A percentile compares a stretch with the other conserved stretches of the same genome.
Evolutionary conservation across 2,797 vertebrate genomes (phyloP).

Genomic region (Sebastes cheni): DNA sequence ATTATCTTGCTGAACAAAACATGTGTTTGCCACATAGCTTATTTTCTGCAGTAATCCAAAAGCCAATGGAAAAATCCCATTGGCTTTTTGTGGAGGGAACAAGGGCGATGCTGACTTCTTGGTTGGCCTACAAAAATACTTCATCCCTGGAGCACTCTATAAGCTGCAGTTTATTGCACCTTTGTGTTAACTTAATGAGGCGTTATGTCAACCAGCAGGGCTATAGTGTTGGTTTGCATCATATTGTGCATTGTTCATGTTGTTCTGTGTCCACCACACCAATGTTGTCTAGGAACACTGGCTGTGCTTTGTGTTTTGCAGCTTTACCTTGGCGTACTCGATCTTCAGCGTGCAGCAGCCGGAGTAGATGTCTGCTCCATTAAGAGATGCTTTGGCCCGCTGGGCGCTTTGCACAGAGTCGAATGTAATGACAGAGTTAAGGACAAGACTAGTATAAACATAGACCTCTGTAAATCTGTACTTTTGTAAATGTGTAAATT

Average conservation of each 20-base stretch:
- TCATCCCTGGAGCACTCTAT: no score
- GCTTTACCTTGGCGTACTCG: conserved; percentile 93
- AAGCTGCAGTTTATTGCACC: no score
- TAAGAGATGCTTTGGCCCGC: conserved; percentile 94
- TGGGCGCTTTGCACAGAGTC: conserved; percentile 97
- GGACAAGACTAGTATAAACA: conserved; percentile 24
- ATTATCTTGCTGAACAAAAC: no score
- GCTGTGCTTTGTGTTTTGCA: neutral
- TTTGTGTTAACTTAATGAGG: neutral
- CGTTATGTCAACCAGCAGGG: neutral
- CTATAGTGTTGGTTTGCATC: neutral
- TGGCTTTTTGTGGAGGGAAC: no score
- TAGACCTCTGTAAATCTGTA: neutral
- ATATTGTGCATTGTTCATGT: no score
- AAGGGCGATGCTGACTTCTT: no score
- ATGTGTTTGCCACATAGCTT: no score
- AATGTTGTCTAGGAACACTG: neutral
- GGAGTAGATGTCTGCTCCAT: conserved; percentile 96
- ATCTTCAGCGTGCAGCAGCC: conserved; percentile 98
- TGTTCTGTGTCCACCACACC: neutral
- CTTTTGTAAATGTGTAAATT: neutral
- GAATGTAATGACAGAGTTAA: conserved; percentile 83
- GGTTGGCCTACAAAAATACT: no score
- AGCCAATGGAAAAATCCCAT: no score
- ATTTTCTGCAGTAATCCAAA: no score